Conservation (phyloP, 1,140 invertebrate species). For the Drosophila azteca region DNA sequence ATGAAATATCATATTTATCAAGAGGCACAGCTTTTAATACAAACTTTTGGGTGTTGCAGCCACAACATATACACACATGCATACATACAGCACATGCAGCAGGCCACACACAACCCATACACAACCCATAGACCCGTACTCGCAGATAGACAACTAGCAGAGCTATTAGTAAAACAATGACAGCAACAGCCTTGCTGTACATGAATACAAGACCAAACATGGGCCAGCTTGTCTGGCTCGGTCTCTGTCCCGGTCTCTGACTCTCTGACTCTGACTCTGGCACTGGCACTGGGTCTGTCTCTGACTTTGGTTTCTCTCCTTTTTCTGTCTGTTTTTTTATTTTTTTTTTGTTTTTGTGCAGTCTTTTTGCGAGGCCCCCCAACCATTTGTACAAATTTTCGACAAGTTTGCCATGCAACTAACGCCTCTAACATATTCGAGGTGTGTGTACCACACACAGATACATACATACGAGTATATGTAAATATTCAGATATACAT, state of each 20-base stretch:
- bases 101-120: constrained; percentile 21
- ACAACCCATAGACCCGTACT: constrained; percentile 3
- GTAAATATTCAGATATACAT: constrained; percentile 24
- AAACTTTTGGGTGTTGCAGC: too few relatives aligned
- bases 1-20: too few relatives aligned
- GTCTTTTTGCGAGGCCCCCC: constrained; percentile 22
- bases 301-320: constrained; percentile 47
- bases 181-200: constrained; percentile 75
- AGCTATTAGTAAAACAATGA: constrained; percentile 78
- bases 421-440: constrained; percentile 49
- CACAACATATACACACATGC: too few relatives aligned
- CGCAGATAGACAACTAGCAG: constrained; percentile 60
- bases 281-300: constrained; percentile 26
- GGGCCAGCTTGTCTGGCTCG: constrained; percentile 60
- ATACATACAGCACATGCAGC: too few relatives aligned
- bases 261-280: constrained; percentile 8
- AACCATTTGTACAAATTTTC: constrained; percentile 39
- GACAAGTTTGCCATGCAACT: constrained; percentile 44
- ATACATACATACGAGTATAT: constrained; percentile 11
- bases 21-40: too few relatives aligned
- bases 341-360: constrained; percentile 4
- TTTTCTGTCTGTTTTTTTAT: constrained; percentile 11
- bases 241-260: constrained; percentile 2
- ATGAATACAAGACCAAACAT: constrained; percentile 64
- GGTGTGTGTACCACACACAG: constrained; percentile 17